These are phyloP conservation scores for Balanococcus diminutus DNA, from an alignment of 2,888 invertebrate species.

Conservation along the genomic window DNA sequence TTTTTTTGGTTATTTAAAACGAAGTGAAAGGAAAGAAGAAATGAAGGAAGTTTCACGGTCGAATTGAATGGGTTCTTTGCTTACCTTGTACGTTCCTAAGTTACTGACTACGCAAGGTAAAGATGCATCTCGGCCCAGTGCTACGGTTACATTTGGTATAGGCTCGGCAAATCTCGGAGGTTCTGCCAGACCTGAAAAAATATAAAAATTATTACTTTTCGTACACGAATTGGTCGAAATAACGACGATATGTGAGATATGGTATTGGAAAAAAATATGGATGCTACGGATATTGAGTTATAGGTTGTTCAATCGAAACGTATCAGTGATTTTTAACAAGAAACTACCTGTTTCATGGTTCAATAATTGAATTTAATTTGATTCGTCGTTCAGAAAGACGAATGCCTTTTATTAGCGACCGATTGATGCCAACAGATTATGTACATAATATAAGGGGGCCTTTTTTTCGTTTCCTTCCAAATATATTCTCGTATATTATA, in stretches of 20 bases:
- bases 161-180: conserved; percentile 86
- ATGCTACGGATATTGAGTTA: not conserved
- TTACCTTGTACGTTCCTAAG: conserved; percentile 82
- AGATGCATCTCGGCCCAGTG: conserved; percentile 83
- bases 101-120: conserved; percentile 90
- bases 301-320: not conserved
- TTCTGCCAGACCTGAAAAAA: conserved; percentile 41
- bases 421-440: conserved; percentile 16
- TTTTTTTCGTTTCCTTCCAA: not conserved
- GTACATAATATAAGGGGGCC: not conserved
- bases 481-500: not conserved
- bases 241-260: not conserved
- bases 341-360: conserved; percentile 32
- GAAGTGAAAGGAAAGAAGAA: too few relatives aligned
- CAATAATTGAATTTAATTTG: conserved; percentile 26
- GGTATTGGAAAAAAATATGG: not conserved
- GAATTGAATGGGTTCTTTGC: not conserved
- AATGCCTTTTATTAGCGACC: conserved; percentile 4
- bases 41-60: not conserved
- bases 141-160: conserved; percentile 88
- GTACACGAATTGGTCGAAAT: not conserved
- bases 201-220: not conserved
- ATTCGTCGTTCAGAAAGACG: not conserved
- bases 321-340: conserved; percentile 11
- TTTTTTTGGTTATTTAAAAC: too few relatives aligned